A percentile compares a stretch with the other conserved stretches of the same genome.
phyloP scores from a whole-genome alignment of 2,888 invertebrate genomes.

The Sarcophaga rosellei region DNA sequence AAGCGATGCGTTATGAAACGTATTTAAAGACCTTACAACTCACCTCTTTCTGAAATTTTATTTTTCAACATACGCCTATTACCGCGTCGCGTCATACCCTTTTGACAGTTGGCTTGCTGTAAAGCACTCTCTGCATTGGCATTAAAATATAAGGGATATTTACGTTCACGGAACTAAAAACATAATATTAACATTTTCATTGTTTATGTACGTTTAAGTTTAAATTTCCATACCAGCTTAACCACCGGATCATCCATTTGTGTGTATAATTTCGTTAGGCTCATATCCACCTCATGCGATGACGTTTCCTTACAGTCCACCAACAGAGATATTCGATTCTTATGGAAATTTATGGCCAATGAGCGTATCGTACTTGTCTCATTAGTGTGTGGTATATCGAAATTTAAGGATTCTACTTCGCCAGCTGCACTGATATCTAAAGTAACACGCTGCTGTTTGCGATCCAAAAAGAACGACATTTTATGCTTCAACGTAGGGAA shows the following conservation, averaged over 20 bases:
- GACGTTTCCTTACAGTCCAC: constrained; percentile 81
- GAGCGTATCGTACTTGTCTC: constrained; percentile 81
- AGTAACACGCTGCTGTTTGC: constrained; percentile 80
- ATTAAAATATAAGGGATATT: constrained; percentile 81
- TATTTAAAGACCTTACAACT: constrained; percentile 47
- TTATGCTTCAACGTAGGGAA: constrained; percentile 81
- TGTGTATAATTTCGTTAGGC: constrained; percentile 79
- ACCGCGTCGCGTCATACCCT: constrained; percentile 78
- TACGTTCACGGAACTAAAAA: constrained; percentile 80
- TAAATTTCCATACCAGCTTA: constrained; percentile 77
- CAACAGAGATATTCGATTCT: constrained; percentile 78
- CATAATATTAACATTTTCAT: not conserved
- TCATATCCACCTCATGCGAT: constrained; percentile 79
- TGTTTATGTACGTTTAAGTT: too few species aligned
- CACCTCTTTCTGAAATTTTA: constrained; percentile 80
- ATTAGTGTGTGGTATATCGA: constrained; percentile 80
- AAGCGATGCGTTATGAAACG: not conserved
- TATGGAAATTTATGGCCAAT: constrained; percentile 79
- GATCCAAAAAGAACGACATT: constrained; percentile 81
- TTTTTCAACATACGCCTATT: constrained; percentile 79
- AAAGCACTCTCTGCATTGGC: constrained; percentile 79
- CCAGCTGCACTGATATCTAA: constrained; percentile 80
- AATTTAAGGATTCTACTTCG: constrained; percentile 79
- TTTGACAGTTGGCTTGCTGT: constrained; percentile 81
- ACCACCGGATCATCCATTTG: constrained; percentile 81